These are phyloP conservation scores for Mystacides longicornis DNA, from an alignment of 2,888 invertebrate genomes.

Conservation along the genomic window DNA sequence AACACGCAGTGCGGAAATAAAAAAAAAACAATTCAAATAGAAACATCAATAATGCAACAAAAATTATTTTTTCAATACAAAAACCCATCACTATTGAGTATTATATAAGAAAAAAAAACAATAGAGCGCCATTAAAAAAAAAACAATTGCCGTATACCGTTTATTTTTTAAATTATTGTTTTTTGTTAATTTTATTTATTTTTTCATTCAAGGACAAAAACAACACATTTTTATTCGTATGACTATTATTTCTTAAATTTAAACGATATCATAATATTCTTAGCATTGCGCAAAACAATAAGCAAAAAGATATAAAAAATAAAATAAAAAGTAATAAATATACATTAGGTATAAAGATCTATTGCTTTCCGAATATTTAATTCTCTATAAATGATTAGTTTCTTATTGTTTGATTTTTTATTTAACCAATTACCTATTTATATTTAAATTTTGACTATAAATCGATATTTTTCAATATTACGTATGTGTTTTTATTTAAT, in stretches of 20 bases:
- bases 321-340: neutral
- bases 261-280: neutral
- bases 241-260: neutral
- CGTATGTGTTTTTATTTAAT: neutral
- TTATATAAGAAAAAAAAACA: neutral
- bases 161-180: neutral
- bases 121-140: neutral
- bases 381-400: neutral
- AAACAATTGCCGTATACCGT: neutral
- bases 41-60: neutral
- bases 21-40: neutral
- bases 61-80: no score
- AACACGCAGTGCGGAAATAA: no score
- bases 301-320: neutral
- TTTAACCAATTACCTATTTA: neutral
- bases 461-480: neutral
- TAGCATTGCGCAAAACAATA: neutral
- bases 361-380: neutral
- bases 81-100: neutral
- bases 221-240: constrained; percentile 1
- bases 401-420: neutral
- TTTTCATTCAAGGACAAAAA: neutral
- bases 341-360: neutral
- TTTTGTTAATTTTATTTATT: no score
- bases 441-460: no score